These are phyloP conservation scores for Ispidina lecontei DNA, from an alignment of 2,797 vertebrate species.

Conservation along the genomic window DNA sequence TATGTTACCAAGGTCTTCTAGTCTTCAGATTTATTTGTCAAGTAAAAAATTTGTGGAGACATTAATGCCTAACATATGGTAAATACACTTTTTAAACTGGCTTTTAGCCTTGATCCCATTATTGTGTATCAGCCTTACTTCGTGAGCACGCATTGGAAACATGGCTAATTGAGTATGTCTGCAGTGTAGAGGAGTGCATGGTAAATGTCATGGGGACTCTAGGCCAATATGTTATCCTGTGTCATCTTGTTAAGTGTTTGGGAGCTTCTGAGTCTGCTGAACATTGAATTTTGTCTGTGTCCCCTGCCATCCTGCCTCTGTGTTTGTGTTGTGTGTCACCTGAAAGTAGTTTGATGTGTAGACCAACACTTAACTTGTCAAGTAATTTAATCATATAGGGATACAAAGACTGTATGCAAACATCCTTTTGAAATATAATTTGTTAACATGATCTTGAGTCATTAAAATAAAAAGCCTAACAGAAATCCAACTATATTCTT, in stretches of 20 bases:
- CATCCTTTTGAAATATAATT: neutral
- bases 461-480: neutral
- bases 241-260: conserved; percentile 3
- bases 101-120: conserved; percentile 63
- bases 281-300: neutral
- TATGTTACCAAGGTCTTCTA: neutral
- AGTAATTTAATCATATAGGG: neutral
- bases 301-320: neutral
- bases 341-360: neutral
- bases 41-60: conserved; percentile 4
- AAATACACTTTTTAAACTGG: conserved; percentile 64
- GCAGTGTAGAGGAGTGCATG: neutral
- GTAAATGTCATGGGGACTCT: conserved; percentile 16
- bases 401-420: neutral
- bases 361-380: neutral
- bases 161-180: conserved; percentile 25
- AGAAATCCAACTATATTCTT: neutral
- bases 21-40: conserved; percentile 7
- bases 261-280: neutral
- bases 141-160: conserved; percentile 27
- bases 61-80: conserved; percentile 62
- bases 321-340: neutral
- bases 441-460: neutral
- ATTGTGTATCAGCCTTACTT: conserved; percentile 24
- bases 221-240: conserved; percentile 1